phyloP scores from a whole-genome alignment of 2,888 invertebrate genomes.

The Hirtodrosophila histrioides region DNA sequence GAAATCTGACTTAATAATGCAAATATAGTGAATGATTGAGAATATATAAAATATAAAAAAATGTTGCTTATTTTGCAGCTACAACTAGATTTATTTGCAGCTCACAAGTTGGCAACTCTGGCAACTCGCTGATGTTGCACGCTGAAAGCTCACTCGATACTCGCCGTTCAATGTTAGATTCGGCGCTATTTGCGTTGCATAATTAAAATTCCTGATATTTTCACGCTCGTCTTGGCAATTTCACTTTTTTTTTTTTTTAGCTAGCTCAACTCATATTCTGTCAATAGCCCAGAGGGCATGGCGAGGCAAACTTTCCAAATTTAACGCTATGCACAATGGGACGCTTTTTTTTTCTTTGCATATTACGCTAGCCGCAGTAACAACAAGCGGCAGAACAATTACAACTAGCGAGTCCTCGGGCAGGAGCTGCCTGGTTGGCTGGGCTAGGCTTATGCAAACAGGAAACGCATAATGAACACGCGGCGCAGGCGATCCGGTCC shows the following conservation, averaged over 20 bases:
- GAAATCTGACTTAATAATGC: too few relatives aligned
- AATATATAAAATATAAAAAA: too few relatives aligned
- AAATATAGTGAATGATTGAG: too few relatives aligned
- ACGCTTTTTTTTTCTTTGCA: slow-evolving; percentile 19
- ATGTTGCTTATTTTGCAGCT: too few relatives aligned
- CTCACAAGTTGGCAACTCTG: slow-evolving; percentile 17
- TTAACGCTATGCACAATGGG: slow-evolving; percentile 74
- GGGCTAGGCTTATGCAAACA: slow-evolving; percentile 69
- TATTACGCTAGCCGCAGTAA: slow-evolving; percentile 34
- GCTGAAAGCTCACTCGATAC: neutral
- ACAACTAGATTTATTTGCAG: too few relatives aligned
- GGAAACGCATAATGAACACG: slow-evolving; percentile 79
- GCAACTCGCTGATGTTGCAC: too few relatives aligned
- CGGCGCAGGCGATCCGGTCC: slow-evolving; percentile 13
- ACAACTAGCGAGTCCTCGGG: slow-evolving; percentile 58
- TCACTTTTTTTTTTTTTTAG: slow-evolving; percentile 41
- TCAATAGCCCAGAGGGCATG: slow-evolving; percentile 67
- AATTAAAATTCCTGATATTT: slow-evolving; percentile 67
- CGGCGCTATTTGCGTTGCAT: slow-evolving; percentile 55
- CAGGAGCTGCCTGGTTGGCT: slow-evolving; percentile 22
- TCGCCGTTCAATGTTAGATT: slow-evolving; percentile 4
- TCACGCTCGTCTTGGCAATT: slow-evolving; percentile 59
- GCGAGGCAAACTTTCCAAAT: slow-evolving; percentile 72
- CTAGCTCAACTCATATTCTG: slow-evolving; percentile 50
- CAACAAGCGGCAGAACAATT: slow-evolving; percentile 67